A percentile compares a stretch with the other conserved stretches of the same genome.
These are phyloP conservation scores for Danio rerio DNA, from an alignment of 2,113 vertebrate genomes.

Conservation along the genomic window DNA sequence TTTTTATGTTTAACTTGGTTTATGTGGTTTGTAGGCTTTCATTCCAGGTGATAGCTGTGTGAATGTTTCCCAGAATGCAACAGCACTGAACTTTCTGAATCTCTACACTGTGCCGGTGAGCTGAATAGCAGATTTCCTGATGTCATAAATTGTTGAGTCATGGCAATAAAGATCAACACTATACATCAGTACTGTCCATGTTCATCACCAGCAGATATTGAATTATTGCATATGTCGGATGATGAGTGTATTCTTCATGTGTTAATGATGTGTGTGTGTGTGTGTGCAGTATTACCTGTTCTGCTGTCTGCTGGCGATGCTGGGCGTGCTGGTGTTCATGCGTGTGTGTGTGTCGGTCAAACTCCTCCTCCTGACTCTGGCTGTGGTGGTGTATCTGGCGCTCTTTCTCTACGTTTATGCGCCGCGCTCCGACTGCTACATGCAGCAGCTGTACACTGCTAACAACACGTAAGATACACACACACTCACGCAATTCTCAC, in stretches of 20 bases:
- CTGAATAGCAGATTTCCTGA: no score
- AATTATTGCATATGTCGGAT: no score
- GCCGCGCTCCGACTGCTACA: conserved; percentile 73
- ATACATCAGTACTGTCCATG: no score
- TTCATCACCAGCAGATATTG: no score
- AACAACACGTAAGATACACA: not conserved
- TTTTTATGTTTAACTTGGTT: not conserved
- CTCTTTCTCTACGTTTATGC: conserved; percentile 82
- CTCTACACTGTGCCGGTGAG: conserved; percentile 83
- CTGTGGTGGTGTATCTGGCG: conserved; percentile 83
- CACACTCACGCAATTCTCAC: no score
- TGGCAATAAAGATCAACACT: no score
- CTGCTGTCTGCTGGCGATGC: conserved; percentile 86
- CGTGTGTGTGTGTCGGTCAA: conserved; percentile 83
- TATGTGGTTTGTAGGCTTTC: conserved; percentile 73
- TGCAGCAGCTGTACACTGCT: not conserved
- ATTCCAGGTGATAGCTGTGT: conserved; percentile 71
- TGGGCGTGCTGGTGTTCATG: conserved; percentile 85
- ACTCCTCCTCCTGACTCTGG: conserved; percentile 81
- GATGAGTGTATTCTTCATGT: no score
- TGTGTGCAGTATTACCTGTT: conserved; percentile 85
- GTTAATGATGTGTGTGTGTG: conserved; percentile 43
- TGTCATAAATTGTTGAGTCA: no score
- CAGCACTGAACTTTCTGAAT: conserved; percentile 64
- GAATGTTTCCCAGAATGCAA: conserved; percentile 55